These are phyloP conservation scores for Scaptomyza hsui DNA, from an alignment of 1,140 invertebrate species.

Conservation along the genomic window DNA sequence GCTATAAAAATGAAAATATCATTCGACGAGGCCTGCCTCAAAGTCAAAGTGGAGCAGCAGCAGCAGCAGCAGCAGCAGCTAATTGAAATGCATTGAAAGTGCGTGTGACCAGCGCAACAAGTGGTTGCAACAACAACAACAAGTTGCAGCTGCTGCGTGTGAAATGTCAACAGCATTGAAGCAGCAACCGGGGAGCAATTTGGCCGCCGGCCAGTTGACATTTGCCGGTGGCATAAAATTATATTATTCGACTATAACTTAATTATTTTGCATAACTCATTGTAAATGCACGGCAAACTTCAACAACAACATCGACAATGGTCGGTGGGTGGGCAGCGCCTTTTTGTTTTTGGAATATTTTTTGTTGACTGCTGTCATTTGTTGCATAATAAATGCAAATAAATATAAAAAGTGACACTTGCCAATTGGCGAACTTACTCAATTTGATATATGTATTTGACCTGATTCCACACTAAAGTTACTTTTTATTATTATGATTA, in stretches of 20 bases:
- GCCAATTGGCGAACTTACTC: constrained; percentile 57
- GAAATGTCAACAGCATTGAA: constrained; percentile 69
- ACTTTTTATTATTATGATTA: constrained; percentile 51
- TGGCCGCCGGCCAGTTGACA: constrained; percentile 54
- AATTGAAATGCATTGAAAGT: constrained; percentile 81
- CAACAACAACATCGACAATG: background rate
- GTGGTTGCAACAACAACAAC: constrained; percentile 19
- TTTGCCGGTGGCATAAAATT: constrained; percentile 44
- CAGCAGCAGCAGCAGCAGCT: constrained; percentile 33
- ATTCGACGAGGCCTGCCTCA: constrained; percentile 49
- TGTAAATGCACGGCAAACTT: constrained; percentile 27
- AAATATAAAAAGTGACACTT: constrained; percentile 73
- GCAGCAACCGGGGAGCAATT: constrained; percentile 26
- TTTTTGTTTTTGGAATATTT: constrained; percentile 2
- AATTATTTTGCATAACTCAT: constrained; percentile 60
- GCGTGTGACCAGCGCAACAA: constrained; percentile 62
- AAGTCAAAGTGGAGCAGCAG: constrained; percentile 74
- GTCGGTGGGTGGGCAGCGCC: constrained; percentile 4
- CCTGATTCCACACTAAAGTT: constrained; percentile 51
- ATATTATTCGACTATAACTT: constrained; percentile 52
- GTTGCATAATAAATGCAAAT: constrained; percentile 67
- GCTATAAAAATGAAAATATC: constrained; percentile 77
- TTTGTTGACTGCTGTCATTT: constrained; percentile 27
- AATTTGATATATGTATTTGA: constrained; percentile 70
- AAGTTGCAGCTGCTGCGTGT: constrained; percentile 61